Conservation (phyloP, 1,140 invertebrate genomes). For the Forficula auricularia region DNA sequence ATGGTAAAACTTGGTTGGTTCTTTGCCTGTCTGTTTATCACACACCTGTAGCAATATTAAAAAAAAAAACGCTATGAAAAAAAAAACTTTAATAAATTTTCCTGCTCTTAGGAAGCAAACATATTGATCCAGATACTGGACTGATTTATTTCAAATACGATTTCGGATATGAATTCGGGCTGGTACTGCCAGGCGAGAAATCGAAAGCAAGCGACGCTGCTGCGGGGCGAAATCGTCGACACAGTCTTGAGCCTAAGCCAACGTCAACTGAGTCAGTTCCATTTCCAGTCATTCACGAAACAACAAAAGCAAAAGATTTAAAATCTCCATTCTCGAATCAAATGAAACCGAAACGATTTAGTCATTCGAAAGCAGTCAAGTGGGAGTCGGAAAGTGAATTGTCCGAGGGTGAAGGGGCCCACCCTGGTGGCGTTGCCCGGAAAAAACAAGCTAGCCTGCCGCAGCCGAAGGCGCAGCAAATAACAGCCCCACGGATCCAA, state of each 20-base stretch:
- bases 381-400: conserved; percentile 45
- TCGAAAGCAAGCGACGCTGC: conserved; percentile 21
- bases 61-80: too few species aligned
- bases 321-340: conserved; percentile 7
- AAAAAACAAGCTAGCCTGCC: conserved; percentile 24
- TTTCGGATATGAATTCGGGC: conserved; percentile 64
- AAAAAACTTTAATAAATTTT: too few species aligned
- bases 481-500: conserved; percentile 13
- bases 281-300: conserved; percentile 43
- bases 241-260: not conserved
- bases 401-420: conserved; percentile 26
- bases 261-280: conserved; percentile 13
- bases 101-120: conserved; percentile 61
- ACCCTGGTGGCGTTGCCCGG: not conserved
- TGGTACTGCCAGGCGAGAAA: conserved; percentile 48
- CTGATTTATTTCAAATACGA: conserved; percentile 70
- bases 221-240: conserved; percentile 1
- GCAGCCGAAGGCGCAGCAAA: conserved; percentile 12
- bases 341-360: conserved; percentile 24
- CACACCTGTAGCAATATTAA: too few species aligned
- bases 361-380: conserved; percentile 33
- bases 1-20: too few species aligned
- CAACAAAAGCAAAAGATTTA: conserved; percentile 21
- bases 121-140: conserved; percentile 55
- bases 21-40: too few species aligned